These are phyloP conservation scores for Penaeus monodon DNA, from an alignment of 2,888 invertebrate genomes.

Conservation along the genomic window DNA sequence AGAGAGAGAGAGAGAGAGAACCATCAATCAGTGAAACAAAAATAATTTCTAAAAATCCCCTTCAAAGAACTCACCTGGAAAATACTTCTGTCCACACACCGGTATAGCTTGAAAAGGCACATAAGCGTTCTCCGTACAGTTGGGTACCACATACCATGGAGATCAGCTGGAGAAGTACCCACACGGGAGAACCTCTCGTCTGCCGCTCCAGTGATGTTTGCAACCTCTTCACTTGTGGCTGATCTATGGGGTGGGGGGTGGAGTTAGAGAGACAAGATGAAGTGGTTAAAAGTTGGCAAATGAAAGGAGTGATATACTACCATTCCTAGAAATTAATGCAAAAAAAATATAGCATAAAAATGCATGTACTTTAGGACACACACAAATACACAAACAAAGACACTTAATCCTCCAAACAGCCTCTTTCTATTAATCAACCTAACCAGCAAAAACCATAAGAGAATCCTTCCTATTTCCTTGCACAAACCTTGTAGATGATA, in stretches of 20 bases:
- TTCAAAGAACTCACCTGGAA: constrained; percentile 77
- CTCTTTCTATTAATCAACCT: not conserved
- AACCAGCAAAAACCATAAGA: constrained; percentile 71
- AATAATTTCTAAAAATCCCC: not conserved
- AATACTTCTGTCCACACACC: constrained; percentile 93
- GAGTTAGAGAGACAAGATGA: too few species aligned
- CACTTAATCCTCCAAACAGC: not conserved
- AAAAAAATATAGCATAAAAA: not conserved
- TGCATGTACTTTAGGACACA: not conserved
- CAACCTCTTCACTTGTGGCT: constrained; percentile 58
- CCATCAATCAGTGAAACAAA: not conserved
- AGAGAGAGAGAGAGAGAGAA: not conserved
- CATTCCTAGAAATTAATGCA: not conserved
- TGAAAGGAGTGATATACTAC: not conserved
- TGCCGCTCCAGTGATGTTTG: constrained; percentile 41
- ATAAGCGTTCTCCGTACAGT: constrained; percentile 94
- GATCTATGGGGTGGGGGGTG: constrained; percentile 19
- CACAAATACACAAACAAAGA: not conserved
- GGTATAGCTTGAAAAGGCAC: constrained; percentile 90
- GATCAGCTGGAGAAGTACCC: constrained; percentile 84
- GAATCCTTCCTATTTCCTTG: constrained; percentile 80
- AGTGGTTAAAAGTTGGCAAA: too few species aligned
- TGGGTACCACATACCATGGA: constrained; percentile 99
- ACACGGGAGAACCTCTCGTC: constrained; percentile 63
- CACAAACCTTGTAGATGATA: constrained; percentile 78